Evolutionary conservation across 2,113 vertebrate genomes (phyloP).

Genomic region (Morphnarchus princeps): DNA sequence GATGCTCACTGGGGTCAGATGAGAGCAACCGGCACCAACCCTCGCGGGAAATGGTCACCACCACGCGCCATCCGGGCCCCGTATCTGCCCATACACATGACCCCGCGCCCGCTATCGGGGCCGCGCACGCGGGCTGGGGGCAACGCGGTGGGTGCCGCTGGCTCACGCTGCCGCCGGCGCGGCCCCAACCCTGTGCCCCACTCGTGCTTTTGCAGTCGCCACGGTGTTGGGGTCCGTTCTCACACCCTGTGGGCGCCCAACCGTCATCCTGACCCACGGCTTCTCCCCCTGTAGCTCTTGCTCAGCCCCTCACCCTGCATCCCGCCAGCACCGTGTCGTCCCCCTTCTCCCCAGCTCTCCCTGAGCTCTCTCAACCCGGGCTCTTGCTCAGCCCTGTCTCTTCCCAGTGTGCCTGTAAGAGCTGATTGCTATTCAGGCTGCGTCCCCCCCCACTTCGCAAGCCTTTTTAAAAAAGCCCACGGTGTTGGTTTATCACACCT

Average conservation of each 20-base stretch:
- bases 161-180: accelerated
- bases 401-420: not conserved
- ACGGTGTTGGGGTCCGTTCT: accelerated
- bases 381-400: not conserved
- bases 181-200: accelerated
- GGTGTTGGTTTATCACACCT: not conserved
- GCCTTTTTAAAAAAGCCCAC: not conserved
- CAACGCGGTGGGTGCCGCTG: accelerated
- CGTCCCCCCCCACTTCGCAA: not conserved
- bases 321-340: accelerated
- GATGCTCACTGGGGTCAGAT: not conserved
- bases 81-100: not conserved
- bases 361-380: accelerated
- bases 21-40: not conserved
- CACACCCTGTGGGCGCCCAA: not conserved
- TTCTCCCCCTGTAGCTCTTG: not conserved
- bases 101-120: accelerated
- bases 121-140: accelerated
- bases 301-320: not conserved
- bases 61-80: not conserved
- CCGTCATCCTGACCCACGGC: accelerated
- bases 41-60: not conserved
- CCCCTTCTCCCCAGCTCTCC: not conserved
- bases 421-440: not conserved
- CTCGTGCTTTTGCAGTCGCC: not conserved